Conservation (phyloP, 2,888 invertebrate species). For the Agrochola lota region DNA sequence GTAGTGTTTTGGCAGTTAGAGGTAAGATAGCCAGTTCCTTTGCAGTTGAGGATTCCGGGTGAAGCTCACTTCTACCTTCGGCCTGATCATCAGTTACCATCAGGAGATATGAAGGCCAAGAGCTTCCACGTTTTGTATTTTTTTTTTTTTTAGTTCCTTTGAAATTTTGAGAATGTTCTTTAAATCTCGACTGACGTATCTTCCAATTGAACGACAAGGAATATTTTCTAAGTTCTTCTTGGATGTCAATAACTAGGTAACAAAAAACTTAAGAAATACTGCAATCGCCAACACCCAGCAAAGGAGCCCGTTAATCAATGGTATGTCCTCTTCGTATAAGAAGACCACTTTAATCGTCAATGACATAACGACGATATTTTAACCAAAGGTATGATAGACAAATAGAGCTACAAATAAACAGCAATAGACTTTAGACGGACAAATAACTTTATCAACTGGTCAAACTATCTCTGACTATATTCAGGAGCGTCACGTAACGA, state of each 20-base stretch:
- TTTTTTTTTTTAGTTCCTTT: too few relatives aligned
- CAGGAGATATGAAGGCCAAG: too few relatives aligned
- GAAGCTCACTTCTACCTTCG: too few relatives aligned
- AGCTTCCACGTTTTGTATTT: too few relatives aligned
- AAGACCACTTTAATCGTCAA: not conserved
- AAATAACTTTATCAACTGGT: slow-evolving; percentile 11
- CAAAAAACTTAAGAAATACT: too few relatives aligned
- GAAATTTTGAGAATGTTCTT: too few relatives aligned
- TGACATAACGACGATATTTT: too few relatives aligned
- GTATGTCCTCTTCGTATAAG: not conserved
- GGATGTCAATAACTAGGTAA: not conserved
- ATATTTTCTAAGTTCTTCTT: too few relatives aligned
- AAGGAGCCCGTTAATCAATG: not conserved
- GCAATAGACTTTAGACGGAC: not conserved
- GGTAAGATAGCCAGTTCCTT: too few relatives aligned
- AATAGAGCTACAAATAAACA: not conserved
- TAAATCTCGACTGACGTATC: not conserved
- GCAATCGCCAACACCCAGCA: not conserved
- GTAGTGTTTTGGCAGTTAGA: too few relatives aligned
- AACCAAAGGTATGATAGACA: not conserved
- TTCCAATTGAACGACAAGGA: not conserved
- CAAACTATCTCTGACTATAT: slow-evolving; percentile 7
- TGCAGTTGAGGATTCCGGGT: too few relatives aligned
- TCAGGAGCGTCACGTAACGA: slow-evolving; percentile 31
- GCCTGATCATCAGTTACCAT: too few relatives aligned